Base-by-base conservation (phyloP, 2,888 invertebrate species). In the Smittia sp. region DNA sequence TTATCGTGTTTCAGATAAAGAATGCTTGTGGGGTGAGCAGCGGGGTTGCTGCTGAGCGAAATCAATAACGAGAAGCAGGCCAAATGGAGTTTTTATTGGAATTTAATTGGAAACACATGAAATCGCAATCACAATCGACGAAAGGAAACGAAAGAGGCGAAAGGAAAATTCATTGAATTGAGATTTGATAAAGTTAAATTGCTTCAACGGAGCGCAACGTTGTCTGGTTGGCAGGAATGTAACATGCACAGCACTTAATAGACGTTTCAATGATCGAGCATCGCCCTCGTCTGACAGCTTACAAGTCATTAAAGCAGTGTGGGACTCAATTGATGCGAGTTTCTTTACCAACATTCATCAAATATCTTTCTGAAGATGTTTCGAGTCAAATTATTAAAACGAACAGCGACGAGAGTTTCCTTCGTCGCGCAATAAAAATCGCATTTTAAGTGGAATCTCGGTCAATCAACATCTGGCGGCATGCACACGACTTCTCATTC, bases 1-100 rank as follows among this genome's bases (percentile, higher is more conserved):
- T 75, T 79, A 79, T 78, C 80, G 80, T 76, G 80, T 80, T 72
- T 78, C 80, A 76, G 80, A 78, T 80, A 80, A 80, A 76, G 76
- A 76, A 77, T 74, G 76, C 9, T 9, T 3, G 54, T 22, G 54
- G 18, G 54, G 22, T 68, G 68, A 15, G 11, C 6, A 41, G 32
- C 7, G 18, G 68, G 46, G 68, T 32, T 20, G 24, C 24, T 11
- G 58, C 69, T 4, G 7, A 24, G 68, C 11, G 25, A 1, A 46
- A 13, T 15, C 38, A 63, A 52, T 74, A 62, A 15, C 27, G 25
- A 20, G 54, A 58, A 58, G 58, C 58, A 58, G 9, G 58, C 22
- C 22, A 58, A 58, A 63, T 63, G 27, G 25, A 63, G 4, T n/a
- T 63, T 27, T 63, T 63, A 63, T 63, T 63, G 25, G 22, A 63